Conservation (phyloP, 2,797 vertebrate genomes). For the Gadopsis bispinosus region DNA sequence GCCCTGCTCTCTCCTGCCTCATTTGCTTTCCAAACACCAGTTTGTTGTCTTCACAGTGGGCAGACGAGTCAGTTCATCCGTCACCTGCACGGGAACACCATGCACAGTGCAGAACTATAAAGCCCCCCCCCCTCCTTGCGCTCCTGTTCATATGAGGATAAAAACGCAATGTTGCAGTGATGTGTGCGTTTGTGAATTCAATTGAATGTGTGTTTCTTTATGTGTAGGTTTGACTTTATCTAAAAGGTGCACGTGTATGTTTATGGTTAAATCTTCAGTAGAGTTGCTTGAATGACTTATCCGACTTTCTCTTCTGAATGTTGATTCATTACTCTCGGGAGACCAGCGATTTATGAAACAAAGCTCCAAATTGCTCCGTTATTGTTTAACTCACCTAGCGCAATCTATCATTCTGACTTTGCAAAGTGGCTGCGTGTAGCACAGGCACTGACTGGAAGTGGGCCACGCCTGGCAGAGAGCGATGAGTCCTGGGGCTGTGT, state of each 20-base stretch:
- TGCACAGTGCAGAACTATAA: conserved; percentile 3
- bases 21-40: conserved; percentile 39
- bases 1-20: conserved; percentile 15
- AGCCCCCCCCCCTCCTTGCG: background rate
- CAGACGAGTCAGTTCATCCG: conserved; percentile 28
- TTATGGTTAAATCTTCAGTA: conserved; percentile 15
- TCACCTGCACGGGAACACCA: conserved; percentile 38
- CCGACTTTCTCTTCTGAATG: conserved; percentile 45
- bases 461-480: conserved; percentile 75
- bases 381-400: conserved; percentile 79
- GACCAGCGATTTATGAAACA: conserved; percentile 65
- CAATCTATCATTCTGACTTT: conserved; percentile 82
- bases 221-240: conserved; percentile 1
- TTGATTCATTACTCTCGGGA: conserved; percentile 67
- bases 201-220: background rate
- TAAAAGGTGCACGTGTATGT: conserved; percentile 7
- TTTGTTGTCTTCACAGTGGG: conserved; percentile 32
- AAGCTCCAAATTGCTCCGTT: conserved; percentile 73
- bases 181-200: conserved; percentile 1
- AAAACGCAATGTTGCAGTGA: conserved; percentile 12
- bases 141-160: conserved; percentile 9
- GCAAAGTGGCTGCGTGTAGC: conserved; percentile 63
- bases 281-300: conserved; percentile 32
- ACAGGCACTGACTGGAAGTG: conserved; percentile 67
- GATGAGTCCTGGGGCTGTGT: conserved; percentile 71